Base-by-base conservation (phyloP, 2,797 vertebrate genomes). In the Cuculus canorus region DNA sequence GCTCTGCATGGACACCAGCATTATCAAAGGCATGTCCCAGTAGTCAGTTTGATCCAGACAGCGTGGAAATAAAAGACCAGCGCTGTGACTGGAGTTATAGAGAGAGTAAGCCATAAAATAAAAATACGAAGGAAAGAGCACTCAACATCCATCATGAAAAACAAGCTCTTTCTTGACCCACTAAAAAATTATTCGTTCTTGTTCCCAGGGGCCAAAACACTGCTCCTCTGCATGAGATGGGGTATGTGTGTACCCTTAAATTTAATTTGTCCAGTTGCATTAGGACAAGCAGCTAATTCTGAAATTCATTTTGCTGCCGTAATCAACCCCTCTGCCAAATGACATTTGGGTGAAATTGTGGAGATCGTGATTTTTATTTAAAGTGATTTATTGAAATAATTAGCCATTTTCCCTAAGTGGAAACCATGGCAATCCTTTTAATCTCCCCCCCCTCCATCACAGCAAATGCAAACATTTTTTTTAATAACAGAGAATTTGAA, bases 341-440 rank as follows among this genome's bases (percentile, higher is more conserved):
- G 68, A 70, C 86, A 87, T 96, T 95, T 86, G 71, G 64, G 77
- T 81, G 45, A 88, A 92, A 94, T 81, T 85, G 90, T 70, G 66
- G 80, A 84, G 82, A 92, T 30, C 35, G 90, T 93, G 77, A 90
- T 93, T 95, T 96, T 97, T 95, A 96, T 95, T 96, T 95, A 59
- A 93, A 91, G 64, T 85, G 80, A 95, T 97, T 94, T 96, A 95
- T 96, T 21, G 53, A 86, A 92, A 96, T 88, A 61, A 85, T 95
- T 94, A 95, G 59, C 78, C 35, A 50, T 88, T 70, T 94, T 93
- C 39, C 66, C 77, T 86, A 90, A 95, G 86, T 90, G 43, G 90
- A 88, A 94, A 79, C 82, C 63, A 77, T 66, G 80, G 86, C 90
- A 85, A 92, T 91, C 43, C 70, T 96, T 93, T 96, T 96, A 90